Evolutionary conservation across 2,888 invertebrate species (phyloP), one percentile per base, ranked within the genome.

Genomic region (Drosophila austrosaltans): DNA sequence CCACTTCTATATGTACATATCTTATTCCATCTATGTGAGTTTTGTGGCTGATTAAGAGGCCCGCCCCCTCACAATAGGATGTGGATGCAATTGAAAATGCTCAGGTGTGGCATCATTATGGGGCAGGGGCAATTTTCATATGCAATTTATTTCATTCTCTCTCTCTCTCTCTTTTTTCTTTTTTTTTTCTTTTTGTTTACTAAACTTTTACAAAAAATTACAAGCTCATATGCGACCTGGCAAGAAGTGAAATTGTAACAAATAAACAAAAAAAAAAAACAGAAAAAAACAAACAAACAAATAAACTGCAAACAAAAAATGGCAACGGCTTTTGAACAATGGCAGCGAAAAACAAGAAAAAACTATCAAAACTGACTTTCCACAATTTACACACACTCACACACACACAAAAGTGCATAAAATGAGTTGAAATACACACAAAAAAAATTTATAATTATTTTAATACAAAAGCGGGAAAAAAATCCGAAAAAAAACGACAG

Each of bases 291-390:
- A 39, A 30, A 53, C n/a, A 67, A 64, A 75, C 59, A 63, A 64
- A 54, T 61, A 71, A 62, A 67, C 8, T 8, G 10, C 8, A 57
- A 60, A 54, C 30, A 64, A 59, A 63, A 36, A 54, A 67, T 65
- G 62, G 63, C 72, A 69, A 68, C 39, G 70, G 75, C 71, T 76
- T 68, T 72, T 57, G 63, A 63, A 76, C 64, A 76, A 77, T 73
- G 59, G 53, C 72, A 66, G 25, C 36, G 8, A 36, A 25, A 53
- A n/a, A 59, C 64, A 67, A 63, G 64, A 81, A 85, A 82, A 82
- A 88, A 84, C 85, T 88, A 88, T 83, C 77, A 88, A 81, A 87
- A 88, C 82, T 86, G 89, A 87, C 83, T 83, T 88, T 79, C 75
- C 79, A 80, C 83, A 82, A 79, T 83, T 84, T 87, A 81, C 71